Evolutionary conservation across 2,797 vertebrate species (phyloP).

Genomic region (Champsocephalus gunnari): DNA sequence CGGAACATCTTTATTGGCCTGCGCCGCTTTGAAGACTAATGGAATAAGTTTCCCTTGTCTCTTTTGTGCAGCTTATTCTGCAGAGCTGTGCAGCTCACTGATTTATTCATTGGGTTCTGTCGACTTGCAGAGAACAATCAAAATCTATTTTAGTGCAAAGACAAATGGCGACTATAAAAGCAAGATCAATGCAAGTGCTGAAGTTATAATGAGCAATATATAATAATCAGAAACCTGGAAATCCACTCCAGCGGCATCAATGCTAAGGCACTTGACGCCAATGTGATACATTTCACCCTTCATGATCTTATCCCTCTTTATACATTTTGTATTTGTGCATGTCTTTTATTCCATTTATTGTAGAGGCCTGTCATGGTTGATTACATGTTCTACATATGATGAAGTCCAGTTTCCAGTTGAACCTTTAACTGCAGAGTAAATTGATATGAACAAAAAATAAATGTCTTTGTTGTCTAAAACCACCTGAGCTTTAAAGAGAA

Average conservation of each 20-base stretch:
- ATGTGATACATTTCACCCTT: slow-evolving; percentile 29
- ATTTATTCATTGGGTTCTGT: slow-evolving; percentile 37
- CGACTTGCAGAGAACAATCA: slow-evolving; percentile 25
- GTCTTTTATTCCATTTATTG: slow-evolving; percentile 38
- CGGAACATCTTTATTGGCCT: slow-evolving; percentile 57
- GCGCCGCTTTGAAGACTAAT: slow-evolving; percentile 42
- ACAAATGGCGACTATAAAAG: slow-evolving; percentile 30
- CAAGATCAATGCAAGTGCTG: slow-evolving; percentile 6
- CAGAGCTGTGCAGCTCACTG: slow-evolving; percentile 27
- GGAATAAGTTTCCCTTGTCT: slow-evolving; percentile 35
- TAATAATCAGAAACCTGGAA: slow-evolving; percentile 39
- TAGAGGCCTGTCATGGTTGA: slow-evolving; percentile 30
- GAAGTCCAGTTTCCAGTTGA: slow-evolving; percentile 50
- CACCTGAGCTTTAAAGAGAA: slow-evolving; percentile 38
- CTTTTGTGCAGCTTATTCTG: slow-evolving; percentile 32
- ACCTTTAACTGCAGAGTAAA: slow-evolving; percentile 17
- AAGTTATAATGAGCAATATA: slow-evolving; percentile 37
- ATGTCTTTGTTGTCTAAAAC: slow-evolving; percentile 50
- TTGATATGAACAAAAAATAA: slow-evolving; percentile 39
- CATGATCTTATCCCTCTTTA: slow-evolving; percentile 31
- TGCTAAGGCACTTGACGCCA: slow-evolving; percentile 12
- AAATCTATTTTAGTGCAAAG: slow-evolving; percentile 15
- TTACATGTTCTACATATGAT: slow-evolving; percentile 23
- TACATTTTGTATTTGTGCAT: slow-evolving; percentile 37
- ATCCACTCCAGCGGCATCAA: slow-evolving; percentile 18